Percentiles rank a stretch among this genome's conserved stretches.
Evolutionary conservation across 2,113 vertebrate genomes (phyloP).

Genomic region (Halcyon senegalensis): DNA sequence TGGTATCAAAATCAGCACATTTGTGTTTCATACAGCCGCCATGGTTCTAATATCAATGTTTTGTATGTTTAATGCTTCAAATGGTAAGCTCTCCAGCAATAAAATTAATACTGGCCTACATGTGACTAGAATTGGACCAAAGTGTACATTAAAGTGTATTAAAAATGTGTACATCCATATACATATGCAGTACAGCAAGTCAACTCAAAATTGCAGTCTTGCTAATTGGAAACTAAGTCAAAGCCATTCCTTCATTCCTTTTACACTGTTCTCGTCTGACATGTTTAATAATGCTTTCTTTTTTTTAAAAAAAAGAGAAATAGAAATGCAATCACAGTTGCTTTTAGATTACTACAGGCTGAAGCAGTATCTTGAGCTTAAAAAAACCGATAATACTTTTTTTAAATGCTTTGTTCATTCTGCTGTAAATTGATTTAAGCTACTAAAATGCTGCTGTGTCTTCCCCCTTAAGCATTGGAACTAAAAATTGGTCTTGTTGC

Average conservation of each 20-base stretch:
- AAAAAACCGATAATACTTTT: neutral
- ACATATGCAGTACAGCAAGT: neutral
- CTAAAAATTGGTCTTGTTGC: conserved; percentile 10
- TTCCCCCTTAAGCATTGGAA: neutral
- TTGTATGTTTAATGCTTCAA: neutral
- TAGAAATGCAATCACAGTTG: neutral
- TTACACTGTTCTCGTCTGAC: neutral
- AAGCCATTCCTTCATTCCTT: conserved; percentile 23
- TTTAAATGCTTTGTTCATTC: neutral
- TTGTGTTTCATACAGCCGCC: neutral
- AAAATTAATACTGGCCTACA: neutral
- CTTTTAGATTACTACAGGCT: neutral
- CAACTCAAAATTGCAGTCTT: neutral
- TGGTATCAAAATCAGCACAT: neutral
- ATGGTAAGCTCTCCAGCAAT: neutral
- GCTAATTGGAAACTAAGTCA: conserved; percentile 38
- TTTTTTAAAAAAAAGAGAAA: neutral
- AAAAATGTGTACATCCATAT: neutral
- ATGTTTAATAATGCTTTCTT: neutral
- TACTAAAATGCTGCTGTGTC: neutral
- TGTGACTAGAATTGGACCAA: neutral
- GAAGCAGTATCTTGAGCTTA: conserved; percentile 12
- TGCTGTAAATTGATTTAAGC: neutral
- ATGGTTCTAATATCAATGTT: neutral
- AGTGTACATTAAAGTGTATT: neutral